Evolutionary conservation across 2,797 vertebrate species (phyloP), one percentile per base, ranked within the genome.

Genomic region (Takifugu ocellatus): DNA sequence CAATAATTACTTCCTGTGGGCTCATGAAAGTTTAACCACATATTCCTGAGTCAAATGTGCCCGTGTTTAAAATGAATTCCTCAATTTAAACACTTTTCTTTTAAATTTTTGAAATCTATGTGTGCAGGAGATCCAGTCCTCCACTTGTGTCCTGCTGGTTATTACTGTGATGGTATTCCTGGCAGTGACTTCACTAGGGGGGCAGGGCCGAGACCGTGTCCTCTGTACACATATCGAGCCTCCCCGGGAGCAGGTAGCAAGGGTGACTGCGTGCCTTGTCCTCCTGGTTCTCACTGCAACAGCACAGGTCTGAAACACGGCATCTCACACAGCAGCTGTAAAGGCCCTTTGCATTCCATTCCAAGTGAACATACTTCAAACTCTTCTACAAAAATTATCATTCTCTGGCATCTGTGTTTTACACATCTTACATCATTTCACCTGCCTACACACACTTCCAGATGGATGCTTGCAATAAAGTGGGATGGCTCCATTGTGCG

Each of bases 111-210:
- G 2, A 16, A 65, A 25, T 66, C 17, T 52, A 42, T 65, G 43
- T 33, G 60, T 71, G 6, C 66, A 99, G 95, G 94, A 17, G 86
- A 92, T 48, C 85, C 90, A 0, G 61, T 75, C n/a, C 81, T 84
- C 45, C 69, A 86, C 1, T 78, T 59, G 0, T 98, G 95, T 70
- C 94, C 94, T 0, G 29, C 85, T 5, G 94, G 94, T 1, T 89
- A 94, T 77, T 95, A 93, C 68, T 98, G 96, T 84, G 88, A 90
- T 0, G 92, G 92, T 54, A 74, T 91, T 60, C 85, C 75, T 31
- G 82, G 83, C 51, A 85, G 62, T 21, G 79, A 78, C 25, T 71
- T 75, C 17, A 51, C 52, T 39, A 77, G 78, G 14, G 76, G 71
- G 27, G 73, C 79, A 16, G 85, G 68, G 8, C 94, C 94, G 12